A percentile compares a stretch with the other conserved stretches of the same genome.
Evolutionary conservation across 2,113 vertebrate species (phyloP).

Genomic region (Dipodomys ordii): DNA sequence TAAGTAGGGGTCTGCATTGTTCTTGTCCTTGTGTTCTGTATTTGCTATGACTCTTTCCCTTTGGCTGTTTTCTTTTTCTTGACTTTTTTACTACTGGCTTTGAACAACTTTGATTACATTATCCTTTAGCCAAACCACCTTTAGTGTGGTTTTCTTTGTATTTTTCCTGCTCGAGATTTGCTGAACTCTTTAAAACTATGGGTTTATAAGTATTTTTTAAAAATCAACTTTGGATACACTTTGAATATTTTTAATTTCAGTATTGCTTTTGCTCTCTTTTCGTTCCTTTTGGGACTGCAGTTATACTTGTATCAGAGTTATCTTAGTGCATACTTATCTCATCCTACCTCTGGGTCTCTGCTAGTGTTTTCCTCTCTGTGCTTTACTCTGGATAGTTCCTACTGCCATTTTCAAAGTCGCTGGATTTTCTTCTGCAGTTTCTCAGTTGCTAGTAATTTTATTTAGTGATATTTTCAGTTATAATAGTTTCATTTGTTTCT

Average conservation of each 20-base stretch:
- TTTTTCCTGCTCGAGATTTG: background rate
- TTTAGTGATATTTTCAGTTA: background rate
- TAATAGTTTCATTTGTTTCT: conserved; percentile 10
- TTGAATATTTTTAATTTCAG: conserved; percentile 9
- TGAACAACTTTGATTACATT: conserved; percentile 2
- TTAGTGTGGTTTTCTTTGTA: conserved; percentile 1
- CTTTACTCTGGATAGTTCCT: conserved; percentile 37
- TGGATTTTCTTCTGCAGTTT: background rate
- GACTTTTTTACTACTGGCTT: conserved; percentile 37
- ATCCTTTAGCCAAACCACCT: background rate
- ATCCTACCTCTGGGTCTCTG: background rate
- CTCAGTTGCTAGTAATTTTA: background rate
- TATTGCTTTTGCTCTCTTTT: background rate
- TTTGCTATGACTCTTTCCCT: background rate
- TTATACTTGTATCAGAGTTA: background rate
- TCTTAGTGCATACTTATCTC: background rate
- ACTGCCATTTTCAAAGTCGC: background rate
- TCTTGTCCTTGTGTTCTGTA: conserved; percentile 24
- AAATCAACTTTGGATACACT: conserved; percentile 17
- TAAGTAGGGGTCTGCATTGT: background rate
- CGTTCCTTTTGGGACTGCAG: background rate
- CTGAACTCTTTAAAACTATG: conserved; percentile 39
- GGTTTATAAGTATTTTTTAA: background rate
- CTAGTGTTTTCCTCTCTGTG: background rate
- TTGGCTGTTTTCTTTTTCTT: background rate